A percentile compares a stretch with the other conserved stretches of the same genome.
Evolutionary conservation across 2,113 vertebrate genomes (phyloP).

Genomic region (Xiphophorus couchianus): DNA sequence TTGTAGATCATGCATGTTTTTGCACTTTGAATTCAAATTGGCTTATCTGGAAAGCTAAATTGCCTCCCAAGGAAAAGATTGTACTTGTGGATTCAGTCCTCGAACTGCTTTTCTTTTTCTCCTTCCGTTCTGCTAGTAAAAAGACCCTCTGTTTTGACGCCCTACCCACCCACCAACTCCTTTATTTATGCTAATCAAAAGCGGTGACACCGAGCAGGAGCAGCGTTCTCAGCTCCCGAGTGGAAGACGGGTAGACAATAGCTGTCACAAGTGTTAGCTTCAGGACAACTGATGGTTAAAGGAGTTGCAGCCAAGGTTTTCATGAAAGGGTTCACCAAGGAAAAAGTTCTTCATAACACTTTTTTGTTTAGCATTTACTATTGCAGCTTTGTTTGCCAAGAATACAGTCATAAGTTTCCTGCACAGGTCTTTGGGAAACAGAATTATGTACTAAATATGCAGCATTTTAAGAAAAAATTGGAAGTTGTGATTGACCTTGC

Average conservation of each 20-base stretch:
- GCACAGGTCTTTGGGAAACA: constrained; percentile 24
- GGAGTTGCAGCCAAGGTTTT: constrained; percentile 60
- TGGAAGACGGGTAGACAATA: constrained; percentile 72
- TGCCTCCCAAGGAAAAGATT: constrained; percentile 66
- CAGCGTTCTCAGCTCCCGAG: constrained; percentile 59
- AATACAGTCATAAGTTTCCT: constrained; percentile 46
- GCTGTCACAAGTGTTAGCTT: constrained; percentile 77
- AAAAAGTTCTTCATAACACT: constrained; percentile 46
- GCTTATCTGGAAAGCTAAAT: constrained; percentile 74
- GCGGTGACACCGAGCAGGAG: constrained; percentile 71
- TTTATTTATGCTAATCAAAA: constrained; percentile 80
- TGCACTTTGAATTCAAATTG: constrained; percentile 54
- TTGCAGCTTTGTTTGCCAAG: constrained; percentile 42
- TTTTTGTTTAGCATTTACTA: constrained; percentile 44
- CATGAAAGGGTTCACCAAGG: constrained; percentile 50
- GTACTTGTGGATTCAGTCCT: constrained; percentile 54
- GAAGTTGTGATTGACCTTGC: constrained; percentile 62
- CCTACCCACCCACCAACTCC: constrained; percentile 16
- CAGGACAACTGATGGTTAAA: constrained; percentile 76
- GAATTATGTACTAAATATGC: constrained; percentile 17
- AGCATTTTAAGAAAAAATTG: constrained; percentile 21
- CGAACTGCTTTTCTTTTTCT: constrained; percentile 53
- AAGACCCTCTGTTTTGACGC: constrained; percentile 74
- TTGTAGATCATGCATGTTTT: constrained; percentile 50
- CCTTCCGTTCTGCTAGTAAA: constrained; percentile 69